Percentiles rank a stretch among this genome's conserved stretches.
These are phyloP conservation scores for Dendrolimus pini DNA, from an alignment of 2,888 invertebrate genomes.

Conservation along the genomic window DNA sequence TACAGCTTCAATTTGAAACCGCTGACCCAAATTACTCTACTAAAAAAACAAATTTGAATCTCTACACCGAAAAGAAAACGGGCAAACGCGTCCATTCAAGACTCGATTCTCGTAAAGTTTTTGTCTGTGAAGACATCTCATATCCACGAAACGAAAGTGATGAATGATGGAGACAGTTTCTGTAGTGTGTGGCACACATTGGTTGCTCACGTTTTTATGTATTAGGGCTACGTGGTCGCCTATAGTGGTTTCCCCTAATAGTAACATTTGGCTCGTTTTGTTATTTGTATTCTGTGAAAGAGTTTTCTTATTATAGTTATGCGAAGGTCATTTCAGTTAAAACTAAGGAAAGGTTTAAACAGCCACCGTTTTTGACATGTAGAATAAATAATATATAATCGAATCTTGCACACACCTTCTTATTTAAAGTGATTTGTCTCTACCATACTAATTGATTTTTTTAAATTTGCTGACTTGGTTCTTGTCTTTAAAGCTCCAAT, in stretches of 20 bases:
- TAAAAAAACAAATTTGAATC: not conserved
- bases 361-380: too few relatives aligned
- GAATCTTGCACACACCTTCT: too few relatives aligned
- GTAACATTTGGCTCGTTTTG: not conserved
- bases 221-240: not conserved
- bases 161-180: not conserved
- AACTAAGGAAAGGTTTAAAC: too few relatives aligned
- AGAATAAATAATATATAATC: too few relatives aligned
- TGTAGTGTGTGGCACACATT: not conserved
- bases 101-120: not conserved
- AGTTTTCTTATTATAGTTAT: too few relatives aligned
- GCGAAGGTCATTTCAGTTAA: too few relatives aligned
- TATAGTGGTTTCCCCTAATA: not conserved
- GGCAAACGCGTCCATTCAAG: not conserved
- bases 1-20: not conserved
- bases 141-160: constrained; percentile 1
- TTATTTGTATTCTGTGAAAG: not conserved
- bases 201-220: not conserved
- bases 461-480: too few relatives aligned
- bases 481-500: too few relatives aligned
- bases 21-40: not conserved
- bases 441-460: too few relatives aligned
- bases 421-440: too few relatives aligned
- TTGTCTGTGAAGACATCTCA: constrained; percentile 1
- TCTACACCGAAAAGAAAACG: not conserved